Evolutionary conservation across 1,140 invertebrate genomes (phyloP).

Genomic region (Bombus superbus): DNA sequence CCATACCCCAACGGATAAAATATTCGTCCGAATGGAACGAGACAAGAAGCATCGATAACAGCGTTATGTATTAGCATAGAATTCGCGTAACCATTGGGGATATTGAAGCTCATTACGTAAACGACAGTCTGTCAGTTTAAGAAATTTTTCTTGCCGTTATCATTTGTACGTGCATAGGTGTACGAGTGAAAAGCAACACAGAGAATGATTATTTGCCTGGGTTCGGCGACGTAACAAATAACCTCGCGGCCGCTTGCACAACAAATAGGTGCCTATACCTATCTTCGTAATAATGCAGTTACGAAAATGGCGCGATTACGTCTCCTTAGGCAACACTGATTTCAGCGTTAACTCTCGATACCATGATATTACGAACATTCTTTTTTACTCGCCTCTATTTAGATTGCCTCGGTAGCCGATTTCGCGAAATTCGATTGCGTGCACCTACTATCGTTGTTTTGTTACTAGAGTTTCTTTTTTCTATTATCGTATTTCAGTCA

Average conservation of each 20-base stretch:
- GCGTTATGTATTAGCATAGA: background rate
- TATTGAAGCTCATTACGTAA: slow-evolving; percentile 18
- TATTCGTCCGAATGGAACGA: background rate
- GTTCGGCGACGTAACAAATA: slow-evolving; percentile 73
- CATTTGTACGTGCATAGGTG: slow-evolving; percentile 5
- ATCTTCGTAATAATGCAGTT: slow-evolving; percentile 79
- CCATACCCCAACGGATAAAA: background rate
- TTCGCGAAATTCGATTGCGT: slow-evolving; percentile 14
- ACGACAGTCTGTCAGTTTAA: background rate
- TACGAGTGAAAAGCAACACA: slow-evolving; percentile 17
- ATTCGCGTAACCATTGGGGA: background rate
- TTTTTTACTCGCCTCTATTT: slow-evolving; percentile 5
- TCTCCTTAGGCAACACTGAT: slow-evolving; percentile 65
- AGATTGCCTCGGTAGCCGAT: background rate
- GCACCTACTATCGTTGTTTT: background rate
- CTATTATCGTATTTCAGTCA: background rate
- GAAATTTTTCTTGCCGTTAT: slow-evolving; percentile 23
- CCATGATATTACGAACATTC: slow-evolving; percentile 1
- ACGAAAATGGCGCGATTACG: slow-evolving; percentile 78
- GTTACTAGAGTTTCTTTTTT: background rate
- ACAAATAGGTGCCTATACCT: slow-evolving; percentile 68
- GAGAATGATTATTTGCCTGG: slow-evolving; percentile 70
- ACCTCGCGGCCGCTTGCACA: slow-evolving; percentile 72
- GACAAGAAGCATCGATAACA: background rate
- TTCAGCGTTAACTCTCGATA: slow-evolving; percentile 24